Evolutionary conservation across 2,888 invertebrate genomes (phyloP), one percentile per base, ranked within the genome.

Genomic region (Tineola bisselliella): DNA sequence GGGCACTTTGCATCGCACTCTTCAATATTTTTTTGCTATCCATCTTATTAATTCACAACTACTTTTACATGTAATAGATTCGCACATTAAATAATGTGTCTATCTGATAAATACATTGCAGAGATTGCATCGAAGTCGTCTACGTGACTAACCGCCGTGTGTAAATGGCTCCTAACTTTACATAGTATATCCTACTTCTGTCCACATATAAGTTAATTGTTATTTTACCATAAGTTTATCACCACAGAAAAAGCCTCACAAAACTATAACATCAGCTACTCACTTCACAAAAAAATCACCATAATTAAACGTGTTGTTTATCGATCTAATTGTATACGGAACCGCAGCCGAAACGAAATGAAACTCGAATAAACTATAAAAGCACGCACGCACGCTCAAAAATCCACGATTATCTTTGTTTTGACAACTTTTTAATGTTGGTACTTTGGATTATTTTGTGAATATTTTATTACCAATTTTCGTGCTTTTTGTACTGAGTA

Each of bases 121-220:
- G 19, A 54, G 54, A 54, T 54, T 25, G 18, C 54, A 54, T 25
- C 54, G 72, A 54, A 54, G 54, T 54, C 75, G 79, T 70, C 75
- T 87, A 87, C 87, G 87, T 87, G 87, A 87, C 87, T 84, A 77
- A 71, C 78, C 76, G 79, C 79, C 82, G 79, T 81, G 80, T 79
- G 80, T 84, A 81, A 87, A 87, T 87, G 87, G 87, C 87, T 79
- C 76, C 84, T 80, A 74, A 65, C 61, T 61, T 62, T 62, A 61
- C 59, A 59, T 44, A 54, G n/a, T 25, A 54, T 17, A 17, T 48
- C 6, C n/a, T 48, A 8, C 15, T 8, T n/a, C 15, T 48, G 15
- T 48, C 17, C 48, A 48, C 48, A 17, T 15, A n/a, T n/a, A 38
- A 25, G 25, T 48, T 13, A n/a, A 13, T 48, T 48, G 17, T 48